phyloP scores from a whole-genome alignment of 1,140 invertebrate species.

The Aphis gossypii region DNA sequence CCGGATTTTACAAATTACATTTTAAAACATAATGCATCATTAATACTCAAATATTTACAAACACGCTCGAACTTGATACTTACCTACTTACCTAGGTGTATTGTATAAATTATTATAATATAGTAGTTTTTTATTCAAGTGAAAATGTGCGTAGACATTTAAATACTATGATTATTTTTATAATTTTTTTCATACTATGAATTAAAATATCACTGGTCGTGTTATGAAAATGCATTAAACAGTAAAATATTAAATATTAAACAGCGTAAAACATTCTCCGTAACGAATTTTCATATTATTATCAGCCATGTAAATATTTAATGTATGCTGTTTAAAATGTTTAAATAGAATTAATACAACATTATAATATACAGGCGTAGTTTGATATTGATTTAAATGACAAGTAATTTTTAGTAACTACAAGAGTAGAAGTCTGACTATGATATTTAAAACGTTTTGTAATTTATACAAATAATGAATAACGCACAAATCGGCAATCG shows the following conservation, averaged over 20 bases:
- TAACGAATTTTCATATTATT: background rate
- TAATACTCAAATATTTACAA: background rate
- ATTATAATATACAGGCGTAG: background rate
- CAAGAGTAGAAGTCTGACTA: background rate
- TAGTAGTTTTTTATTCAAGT: background rate
- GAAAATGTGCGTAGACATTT: background rate
- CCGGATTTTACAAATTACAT: background rate
- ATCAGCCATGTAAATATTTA: background rate
- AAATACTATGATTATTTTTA: background rate
- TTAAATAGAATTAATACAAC: background rate
- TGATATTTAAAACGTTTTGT: background rate
- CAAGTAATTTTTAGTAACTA: background rate
- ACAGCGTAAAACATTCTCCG: background rate
- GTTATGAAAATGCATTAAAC: background rate
- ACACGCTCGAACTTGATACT: background rate
- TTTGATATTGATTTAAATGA: background rate
- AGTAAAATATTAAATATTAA: background rate
- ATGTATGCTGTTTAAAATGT: background rate
- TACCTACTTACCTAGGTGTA: background rate
- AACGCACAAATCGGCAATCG: background rate
- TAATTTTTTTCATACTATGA: background rate
- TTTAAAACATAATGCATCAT: slow-evolving; percentile 17
- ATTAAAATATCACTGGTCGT: background rate
- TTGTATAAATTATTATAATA: slow-evolving; percentile 2
- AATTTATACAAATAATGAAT: background rate